Conservation (phyloP, 2,797 vertebrate species). For the Cercopithecus diana region DNA sequence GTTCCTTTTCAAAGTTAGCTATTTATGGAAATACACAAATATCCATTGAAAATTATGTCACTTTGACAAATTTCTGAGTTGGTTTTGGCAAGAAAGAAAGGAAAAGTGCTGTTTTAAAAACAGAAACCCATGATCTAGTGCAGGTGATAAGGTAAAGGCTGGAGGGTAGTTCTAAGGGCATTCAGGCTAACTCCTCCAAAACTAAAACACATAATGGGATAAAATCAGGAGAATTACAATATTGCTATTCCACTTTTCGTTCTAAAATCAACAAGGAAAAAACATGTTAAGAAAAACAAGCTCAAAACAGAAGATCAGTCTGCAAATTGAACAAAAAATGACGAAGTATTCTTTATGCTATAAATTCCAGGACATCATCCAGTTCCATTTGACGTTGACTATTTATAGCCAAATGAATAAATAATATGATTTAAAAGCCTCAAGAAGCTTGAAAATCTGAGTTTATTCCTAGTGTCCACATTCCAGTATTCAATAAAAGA, state of each 20-base stretch:
- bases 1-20: not conserved
- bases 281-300: not conserved
- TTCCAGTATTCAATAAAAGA: not conserved
- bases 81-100: not conserved
- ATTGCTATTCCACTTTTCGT: not conserved
- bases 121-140: not conserved
- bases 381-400: not conserved
- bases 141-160: not conserved
- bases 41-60: not conserved
- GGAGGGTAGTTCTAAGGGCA: not conserved
- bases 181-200: not conserved
- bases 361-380: not conserved
- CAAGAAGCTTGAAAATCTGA: not conserved
- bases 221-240: not conserved
- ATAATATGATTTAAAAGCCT: not conserved
- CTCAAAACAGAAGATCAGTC: not conserved
- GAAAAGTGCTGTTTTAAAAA: not conserved
- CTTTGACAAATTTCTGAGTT: not conserved
- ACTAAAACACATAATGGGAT: not conserved
- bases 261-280: not conserved
- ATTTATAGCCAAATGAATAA: not conserved
- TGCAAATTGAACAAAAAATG: conserved; percentile 1
- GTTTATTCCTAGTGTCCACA: not conserved
- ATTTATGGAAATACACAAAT: not conserved
- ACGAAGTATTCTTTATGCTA: not conserved